Base-by-base conservation (phyloP, 2,888 invertebrate genomes). In the Nemapogon koenigi region DNA sequence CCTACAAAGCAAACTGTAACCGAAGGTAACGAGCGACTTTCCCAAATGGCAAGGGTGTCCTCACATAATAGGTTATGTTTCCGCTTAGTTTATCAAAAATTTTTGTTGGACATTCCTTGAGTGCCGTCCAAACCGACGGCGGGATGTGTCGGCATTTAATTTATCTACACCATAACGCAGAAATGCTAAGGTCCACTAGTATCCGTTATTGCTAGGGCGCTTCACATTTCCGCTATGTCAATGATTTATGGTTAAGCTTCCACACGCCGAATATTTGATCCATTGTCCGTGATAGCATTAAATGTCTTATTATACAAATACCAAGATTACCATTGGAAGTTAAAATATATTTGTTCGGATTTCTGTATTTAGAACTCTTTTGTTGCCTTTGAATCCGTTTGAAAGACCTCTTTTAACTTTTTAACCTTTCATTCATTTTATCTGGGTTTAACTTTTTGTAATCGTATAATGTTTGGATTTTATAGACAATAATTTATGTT, bases 21-120 rank as follows among this genome's bases (percentile, higher is more conserved):
- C 18, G 33, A 13, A 18, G 33, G 33, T 33, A 33, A 33, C 33
- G 33, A 33, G 33, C 33, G 33, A 13, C 33, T 33, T 33, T 33
- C 33, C 31, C 19, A 33, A 33, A 33, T 33, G 33, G 33, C 33
- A 65, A 62, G 63, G 64, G 57, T 67, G 61, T 57, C 60, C 66
- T 68, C 72, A 71, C 73, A 75, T 73, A 75, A 75, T 75, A 71
- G 69, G 58, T 58, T 49, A 49, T 59, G 68, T 70, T 76, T 76
- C 76, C 76, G 76, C 71, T 73, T 57, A 64, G 67, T 72, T 65
- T 67, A 67, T 72, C 73, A 73, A 73, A 76, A 73, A 73, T 66
- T 62, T 67, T 76, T 72, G 72, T 75, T 61, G 69, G 67, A 57
- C 71, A 76, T 76, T 72, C 73, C 69, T 58, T 52, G 63, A 70